Percentiles rank a stretch among this genome's conserved stretches.
These are phyloP conservation scores for Xestia rhomboidea DNA, from an alignment of 2,888 invertebrate species.

Conservation along the genomic window DNA sequence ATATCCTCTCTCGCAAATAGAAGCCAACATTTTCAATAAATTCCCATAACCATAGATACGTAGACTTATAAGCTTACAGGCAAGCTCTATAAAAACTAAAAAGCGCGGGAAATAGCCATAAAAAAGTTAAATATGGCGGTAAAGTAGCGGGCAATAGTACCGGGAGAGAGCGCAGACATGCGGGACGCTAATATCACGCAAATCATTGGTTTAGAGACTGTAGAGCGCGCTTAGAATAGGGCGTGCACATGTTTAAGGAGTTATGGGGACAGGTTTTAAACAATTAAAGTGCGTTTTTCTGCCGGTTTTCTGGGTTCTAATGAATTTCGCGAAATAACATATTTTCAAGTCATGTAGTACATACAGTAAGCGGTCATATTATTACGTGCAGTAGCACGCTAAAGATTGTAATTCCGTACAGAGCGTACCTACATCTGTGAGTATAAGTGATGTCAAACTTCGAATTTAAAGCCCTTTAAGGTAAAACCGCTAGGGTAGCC, in stretches of 20 bases:
- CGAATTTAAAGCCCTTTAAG: too few species aligned
- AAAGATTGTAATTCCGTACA: too few species aligned
- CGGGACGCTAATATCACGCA: slow-evolving; percentile 78
- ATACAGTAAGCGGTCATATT: too few species aligned
- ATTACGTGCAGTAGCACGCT: too few species aligned
- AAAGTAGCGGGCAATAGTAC: slow-evolving; percentile 36
- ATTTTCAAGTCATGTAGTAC: not conserved
- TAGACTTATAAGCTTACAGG: slow-evolving; percentile 27
- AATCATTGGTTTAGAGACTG: slow-evolving; percentile 77
- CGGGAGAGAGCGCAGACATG: slow-evolving; percentile 64
- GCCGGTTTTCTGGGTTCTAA: not conserved
- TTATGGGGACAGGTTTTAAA: not conserved
- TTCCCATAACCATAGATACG: not conserved
- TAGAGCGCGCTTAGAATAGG: slow-evolving; percentile 65
- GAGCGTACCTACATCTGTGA: too few species aligned
- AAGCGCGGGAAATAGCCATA: slow-evolving; percentile 56
- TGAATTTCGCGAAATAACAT: not conserved
- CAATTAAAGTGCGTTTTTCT: not conserved
- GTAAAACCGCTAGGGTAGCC: too few species aligned
- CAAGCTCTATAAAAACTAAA: slow-evolving; percentile 44
- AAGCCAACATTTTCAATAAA: slow-evolving; percentile 22
- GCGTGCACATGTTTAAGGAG: slow-evolving; percentile 19
- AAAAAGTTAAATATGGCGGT: slow-evolving; percentile 70
- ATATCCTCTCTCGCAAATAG: too few species aligned
- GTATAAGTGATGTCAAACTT: too few species aligned